A percentile compares a stretch with the other conserved stretches of the same genome.
phyloP scores from a whole-genome alignment of 2,888 invertebrate genomes.

The Phyllotreta striolata region DNA sequence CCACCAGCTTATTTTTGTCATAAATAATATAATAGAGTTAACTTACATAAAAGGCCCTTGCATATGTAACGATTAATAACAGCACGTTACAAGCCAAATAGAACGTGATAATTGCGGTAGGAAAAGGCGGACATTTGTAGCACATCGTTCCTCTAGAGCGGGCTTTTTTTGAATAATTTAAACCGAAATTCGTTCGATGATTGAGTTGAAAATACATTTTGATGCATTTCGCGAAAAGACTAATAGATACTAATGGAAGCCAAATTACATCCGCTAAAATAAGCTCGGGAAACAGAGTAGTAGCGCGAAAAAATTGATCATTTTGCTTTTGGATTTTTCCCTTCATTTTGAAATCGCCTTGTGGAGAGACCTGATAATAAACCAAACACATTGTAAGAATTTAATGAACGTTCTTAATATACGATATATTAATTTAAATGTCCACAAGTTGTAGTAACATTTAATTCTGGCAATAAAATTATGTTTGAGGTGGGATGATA shows the following conservation, averaged over 20 bases:
- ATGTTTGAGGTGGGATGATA: too few relatives aligned
- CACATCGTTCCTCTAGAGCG: constrained; percentile 11
- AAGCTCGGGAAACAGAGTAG: neutral
- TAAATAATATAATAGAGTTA: neutral
- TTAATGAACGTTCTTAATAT: too few relatives aligned
- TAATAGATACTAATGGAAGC: constrained; percentile 10
- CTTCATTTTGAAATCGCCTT: too few relatives aligned
- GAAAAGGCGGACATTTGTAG: constrained; percentile 19
- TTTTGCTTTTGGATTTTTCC: too few relatives aligned
- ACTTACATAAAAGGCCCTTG: constrained; percentile 14
- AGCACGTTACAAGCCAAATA: constrained; percentile 10
- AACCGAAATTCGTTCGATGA: constrained; percentile 4
- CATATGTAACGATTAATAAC: constrained; percentile 1
- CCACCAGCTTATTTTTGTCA: neutral
- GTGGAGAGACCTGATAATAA: too few relatives aligned
- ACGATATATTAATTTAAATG: too few relatives aligned
- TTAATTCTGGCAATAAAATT: too few relatives aligned
- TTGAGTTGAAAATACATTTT: constrained; percentile 1
- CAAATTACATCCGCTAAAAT: constrained; percentile 12
- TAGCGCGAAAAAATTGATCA: neutral
- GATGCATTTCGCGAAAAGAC: constrained; percentile 9
- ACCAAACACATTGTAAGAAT: too few relatives aligned
- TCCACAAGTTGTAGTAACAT: too few relatives aligned
- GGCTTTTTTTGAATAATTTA: neutral
- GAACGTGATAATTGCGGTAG: constrained; percentile 1